phyloP scores from a whole-genome alignment of 2,797 vertebrate species.

The Phoxinus dragarum region DNA sequence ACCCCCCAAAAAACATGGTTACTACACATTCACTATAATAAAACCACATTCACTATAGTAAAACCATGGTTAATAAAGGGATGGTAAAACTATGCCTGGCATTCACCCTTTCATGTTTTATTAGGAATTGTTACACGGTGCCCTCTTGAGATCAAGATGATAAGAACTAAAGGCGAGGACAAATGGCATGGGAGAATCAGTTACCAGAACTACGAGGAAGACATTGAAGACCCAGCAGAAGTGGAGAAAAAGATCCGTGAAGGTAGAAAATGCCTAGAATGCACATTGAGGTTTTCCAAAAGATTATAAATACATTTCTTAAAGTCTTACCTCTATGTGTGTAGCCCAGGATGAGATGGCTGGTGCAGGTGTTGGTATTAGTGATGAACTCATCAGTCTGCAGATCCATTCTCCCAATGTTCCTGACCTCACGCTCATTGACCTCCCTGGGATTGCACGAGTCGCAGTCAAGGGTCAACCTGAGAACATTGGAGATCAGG shows the following conservation, averaged over 20 bases:
- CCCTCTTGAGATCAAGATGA: conserved; percentile 81
- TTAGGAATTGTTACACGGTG: conserved; percentile 82
- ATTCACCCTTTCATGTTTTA: not conserved
- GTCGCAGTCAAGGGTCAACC: conserved; percentile 86
- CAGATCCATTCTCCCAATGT: conserved; percentile 83
- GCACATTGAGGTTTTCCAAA: not conserved
- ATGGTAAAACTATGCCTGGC: not conserved
- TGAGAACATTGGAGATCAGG: conserved; percentile 83
- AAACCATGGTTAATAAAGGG: no score
- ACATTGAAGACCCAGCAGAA: conserved; percentile 58
- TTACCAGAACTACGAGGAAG: conserved; percentile 57
- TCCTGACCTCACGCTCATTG: conserved; percentile 89
- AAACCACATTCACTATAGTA: no score
- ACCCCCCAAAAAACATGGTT: no score
- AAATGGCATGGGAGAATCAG: conserved; percentile 75
- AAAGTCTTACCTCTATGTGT: conserved; percentile 12
- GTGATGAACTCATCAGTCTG: conserved; percentile 82
- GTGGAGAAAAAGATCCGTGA: conserved; percentile 64
- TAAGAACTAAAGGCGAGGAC: conserved; percentile 65
- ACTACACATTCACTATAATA: no score
- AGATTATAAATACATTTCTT: not conserved
- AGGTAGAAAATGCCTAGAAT: conserved; percentile 51
- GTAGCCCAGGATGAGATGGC: conserved; percentile 78
- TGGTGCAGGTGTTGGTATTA: conserved; percentile 77
- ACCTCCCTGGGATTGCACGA: conserved; percentile 88